Evolutionary conservation across 2,113 vertebrate genomes (phyloP), one percentile per base, ranked within the genome.

Genomic region (Lichenostomus cassidix): DNA sequence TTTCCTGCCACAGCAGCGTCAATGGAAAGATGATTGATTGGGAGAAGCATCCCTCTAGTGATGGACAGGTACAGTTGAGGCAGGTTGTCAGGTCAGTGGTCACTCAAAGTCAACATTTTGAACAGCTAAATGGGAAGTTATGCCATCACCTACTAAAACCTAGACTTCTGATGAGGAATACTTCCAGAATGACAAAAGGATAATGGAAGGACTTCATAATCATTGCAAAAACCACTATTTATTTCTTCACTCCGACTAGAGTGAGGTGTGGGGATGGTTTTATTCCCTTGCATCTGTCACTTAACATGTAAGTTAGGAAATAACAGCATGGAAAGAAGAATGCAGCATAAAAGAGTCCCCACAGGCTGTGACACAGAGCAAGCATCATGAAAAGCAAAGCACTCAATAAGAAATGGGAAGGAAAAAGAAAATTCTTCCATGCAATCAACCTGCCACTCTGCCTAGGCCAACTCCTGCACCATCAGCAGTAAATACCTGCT

Each of bases 401-500:
- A 20, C 42, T 78, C 53, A 11, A 46, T 5, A 63, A 6, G 39
- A 94, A 88, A 65, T 0, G 2, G 70, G 58, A 65, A 56, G 49
- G 55, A 78, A 53, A 58, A 68, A 84, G 58, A 56, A 90, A 87
- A 84, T 8, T 35, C 46, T 75, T 65, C 47, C 13, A 0, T 10
- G 5, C n/a, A 89, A 94, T 71, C 68, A 92, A 74, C 50, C 27
- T 88, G 84, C 78, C 62, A 17, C 39, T 42, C 63, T 65, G 80
- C 77, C 49, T 31, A 53, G 89, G 90, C 87, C 4, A 6, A 55
- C 84, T 91, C 81, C 90, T 87, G 90, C 91, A 73, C 11, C 92
- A 84, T 69, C 95, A 96, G 71, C 94, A 78, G 52, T 87, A 79
- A 91, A 87, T 42, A 75, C 56, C 69, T 82, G 91, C 94, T 94